These are phyloP conservation scores for Cheilinus undulatus DNA, from an alignment of 2,113 vertebrate species.

Conservation along the genomic window DNA sequence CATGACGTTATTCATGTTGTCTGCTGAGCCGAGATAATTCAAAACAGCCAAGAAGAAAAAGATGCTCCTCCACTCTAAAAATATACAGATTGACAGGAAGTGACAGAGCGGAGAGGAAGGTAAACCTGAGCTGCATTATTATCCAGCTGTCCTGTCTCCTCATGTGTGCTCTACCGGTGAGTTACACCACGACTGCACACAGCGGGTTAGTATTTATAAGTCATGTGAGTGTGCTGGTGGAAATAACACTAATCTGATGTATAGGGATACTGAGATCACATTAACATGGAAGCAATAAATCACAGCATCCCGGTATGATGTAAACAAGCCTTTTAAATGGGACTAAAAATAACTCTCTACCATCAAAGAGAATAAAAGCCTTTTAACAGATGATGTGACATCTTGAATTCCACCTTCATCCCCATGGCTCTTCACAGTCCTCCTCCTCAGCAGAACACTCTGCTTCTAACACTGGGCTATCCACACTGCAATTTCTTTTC, in stretches of 20 bases:
- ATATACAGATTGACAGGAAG: conserved; percentile 56
- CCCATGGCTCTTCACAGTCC: background rate
- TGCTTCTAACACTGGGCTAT: conserved; percentile 8
- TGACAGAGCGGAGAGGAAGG: conserved; percentile 36
- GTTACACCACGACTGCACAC: background rate
- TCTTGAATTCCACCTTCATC: conserved; percentile 44
- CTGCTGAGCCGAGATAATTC: conserved; percentile 25
- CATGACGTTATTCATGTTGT: conserved; percentile 19
- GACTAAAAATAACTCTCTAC: conserved; percentile 30
- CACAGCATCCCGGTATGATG: background rate
- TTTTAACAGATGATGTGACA: conserved; percentile 45
- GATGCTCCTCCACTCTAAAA: conserved; percentile 47
- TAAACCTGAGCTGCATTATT: conserved; percentile 55
- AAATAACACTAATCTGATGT: conserved; percentile 13
- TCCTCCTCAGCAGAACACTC: conserved; percentile 11
- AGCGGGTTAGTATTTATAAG: conserved; percentile 17
- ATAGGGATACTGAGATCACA: conserved; percentile 5
- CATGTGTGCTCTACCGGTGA: background rate
- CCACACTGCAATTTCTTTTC: background rate
- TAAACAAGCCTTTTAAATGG: conserved; percentile 31
- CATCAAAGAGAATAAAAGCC: conserved; percentile 48
- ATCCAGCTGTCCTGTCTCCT: conserved; percentile 5
- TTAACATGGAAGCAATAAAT: conserved; percentile 13
- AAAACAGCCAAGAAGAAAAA: background rate
- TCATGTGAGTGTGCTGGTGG: background rate